These are phyloP conservation scores for Pollenia angustigena DNA, from an alignment of 2,888 invertebrate genomes.

Conservation along the genomic window DNA sequence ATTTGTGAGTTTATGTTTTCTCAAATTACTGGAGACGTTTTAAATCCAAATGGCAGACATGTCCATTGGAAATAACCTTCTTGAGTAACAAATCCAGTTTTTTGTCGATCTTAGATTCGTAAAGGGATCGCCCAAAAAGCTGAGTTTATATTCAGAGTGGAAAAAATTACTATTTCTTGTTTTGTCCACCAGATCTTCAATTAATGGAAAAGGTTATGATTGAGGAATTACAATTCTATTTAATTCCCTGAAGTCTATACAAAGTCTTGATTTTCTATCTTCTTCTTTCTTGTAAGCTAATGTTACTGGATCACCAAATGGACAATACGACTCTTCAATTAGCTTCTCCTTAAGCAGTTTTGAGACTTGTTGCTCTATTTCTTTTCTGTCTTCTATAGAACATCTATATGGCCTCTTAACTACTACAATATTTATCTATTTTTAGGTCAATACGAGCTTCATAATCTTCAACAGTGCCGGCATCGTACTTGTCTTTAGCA, in stretches of 20 bases:
- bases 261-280: no score
- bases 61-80: conserved; percentile 73
- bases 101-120: conserved; percentile 68
- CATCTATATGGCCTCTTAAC: conserved; percentile 71
- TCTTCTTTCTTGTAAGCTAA: conserved; percentile 74
- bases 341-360: conserved; percentile 62
- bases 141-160: conserved; percentile 71
- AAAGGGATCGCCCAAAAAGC: conserved; percentile 71
- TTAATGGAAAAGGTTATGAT: conserved; percentile 64
- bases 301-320: conserved; percentile 71
- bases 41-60: conserved; percentile 72
- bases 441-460: conserved; percentile 75
- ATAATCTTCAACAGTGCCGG: conserved; percentile 75
- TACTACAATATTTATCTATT: conserved; percentile 71
- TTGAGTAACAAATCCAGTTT: conserved; percentile 73
- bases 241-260: conserved; percentile 73
- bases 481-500: conserved; percentile 76
- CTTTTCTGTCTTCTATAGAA: conserved; percentile 68
- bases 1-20: conserved; percentile 46
- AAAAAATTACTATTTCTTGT: conserved; percentile 64
- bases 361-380: conserved; percentile 71
- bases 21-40: conserved; percentile 71
- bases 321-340: conserved; percentile 62
- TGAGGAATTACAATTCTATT: conserved; percentile 61
- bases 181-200: conserved; percentile 46